Evolutionary conservation across 2,113 vertebrate genomes (phyloP).

Genomic region (Crotalus tigris): DNA sequence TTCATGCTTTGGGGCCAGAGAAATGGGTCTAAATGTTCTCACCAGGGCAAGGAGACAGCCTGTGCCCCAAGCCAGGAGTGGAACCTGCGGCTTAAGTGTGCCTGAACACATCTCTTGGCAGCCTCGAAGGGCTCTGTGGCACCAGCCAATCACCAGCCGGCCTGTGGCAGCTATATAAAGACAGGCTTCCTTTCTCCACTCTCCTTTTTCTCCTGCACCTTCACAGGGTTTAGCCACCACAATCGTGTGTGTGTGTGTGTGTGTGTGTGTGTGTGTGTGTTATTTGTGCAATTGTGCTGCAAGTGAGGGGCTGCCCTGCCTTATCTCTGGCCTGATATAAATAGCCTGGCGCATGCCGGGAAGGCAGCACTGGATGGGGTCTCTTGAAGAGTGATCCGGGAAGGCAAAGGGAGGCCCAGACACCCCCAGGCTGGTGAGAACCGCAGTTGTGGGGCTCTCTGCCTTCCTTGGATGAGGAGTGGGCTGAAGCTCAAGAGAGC

Average conservation of each 20-base stretch:
- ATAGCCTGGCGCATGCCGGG: conserved; percentile 11
- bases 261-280: conserved; percentile 16
- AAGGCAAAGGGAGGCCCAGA: conserved; percentile 54
- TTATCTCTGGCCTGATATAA: conserved; percentile 53
- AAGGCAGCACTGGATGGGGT: conserved; percentile 39
- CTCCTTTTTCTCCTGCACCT: not conserved
- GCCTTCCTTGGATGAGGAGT: conserved; percentile 57
- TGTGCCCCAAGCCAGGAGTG: not conserved
- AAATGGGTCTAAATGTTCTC: not conserved
- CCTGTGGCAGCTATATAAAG: conserved; percentile 44
- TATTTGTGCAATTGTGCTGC: conserved; percentile 61
- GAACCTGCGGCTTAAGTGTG: not conserved
- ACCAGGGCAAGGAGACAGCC: not conserved
- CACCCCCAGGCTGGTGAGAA: conserved; percentile 43
- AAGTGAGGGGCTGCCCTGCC: conserved; percentile 3
- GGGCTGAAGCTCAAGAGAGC: conserved; percentile 63
- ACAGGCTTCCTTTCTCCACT: not conserved
- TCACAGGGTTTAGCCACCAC: not conserved
- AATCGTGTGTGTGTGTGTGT: not conserved
- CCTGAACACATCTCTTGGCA: conserved; percentile 11
- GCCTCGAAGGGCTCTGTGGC: conserved; percentile 18
- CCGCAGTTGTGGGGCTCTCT: conserved; percentile 44
- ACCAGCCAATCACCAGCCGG: conserved; percentile 35
- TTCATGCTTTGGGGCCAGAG: not conserved
- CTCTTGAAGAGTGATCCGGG: conserved; percentile 59